A percentile compares a stretch with the other conserved stretches of the same genome.
These are phyloP conservation scores for Tuta absoluta DNA, from an alignment of 2,888 invertebrate species.

Conservation along the genomic window DNA sequence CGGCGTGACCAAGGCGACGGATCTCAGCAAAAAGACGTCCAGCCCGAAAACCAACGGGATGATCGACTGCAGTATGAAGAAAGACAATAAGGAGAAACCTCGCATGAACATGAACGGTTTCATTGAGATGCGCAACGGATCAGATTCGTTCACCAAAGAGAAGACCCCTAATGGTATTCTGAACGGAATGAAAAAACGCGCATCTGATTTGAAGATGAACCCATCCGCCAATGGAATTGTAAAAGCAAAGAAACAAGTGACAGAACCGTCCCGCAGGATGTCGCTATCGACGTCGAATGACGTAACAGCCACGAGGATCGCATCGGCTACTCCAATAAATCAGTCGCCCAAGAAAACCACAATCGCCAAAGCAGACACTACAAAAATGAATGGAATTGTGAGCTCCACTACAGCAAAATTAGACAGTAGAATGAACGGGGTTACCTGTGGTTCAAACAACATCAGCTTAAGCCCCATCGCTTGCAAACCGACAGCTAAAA, in stretches of 20 bases:
- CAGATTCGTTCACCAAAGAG: conserved; percentile 57
- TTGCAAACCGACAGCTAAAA: conserved; percentile 53
- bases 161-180: conserved; percentile 49
- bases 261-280: conserved; percentile 53
- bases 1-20: conserved; percentile 49
- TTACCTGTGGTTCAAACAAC: conserved; percentile 74
- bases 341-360: conserved; percentile 56
- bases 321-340: conserved; percentile 52
- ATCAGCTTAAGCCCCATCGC: conserved; percentile 59
- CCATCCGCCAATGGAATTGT: conserved; percentile 66
- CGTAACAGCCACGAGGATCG: conserved; percentile 49
- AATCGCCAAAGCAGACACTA: conserved; percentile 52
- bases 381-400: conserved; percentile 63
- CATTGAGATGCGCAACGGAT: conserved; percentile 58
- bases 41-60: conserved; percentile 52
- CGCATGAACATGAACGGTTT: conserved; percentile 67
- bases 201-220: conserved; percentile 53
- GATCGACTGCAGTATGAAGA: conserved; percentile 56
- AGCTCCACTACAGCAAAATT: conserved; percentile 70
- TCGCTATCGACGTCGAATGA: conserved; percentile 60
- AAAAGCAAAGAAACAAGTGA: conserved; percentile 46
- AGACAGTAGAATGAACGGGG: conserved; percentile 74
- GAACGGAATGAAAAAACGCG: conserved; percentile 63
- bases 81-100: conserved; percentile 55
- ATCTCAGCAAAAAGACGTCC: conserved; percentile 53